Evolutionary conservation across 2,888 invertebrate genomes (phyloP), one percentile per base, ranked within the genome.

Genomic region (Hermaeophaga mercurialis): DNA sequence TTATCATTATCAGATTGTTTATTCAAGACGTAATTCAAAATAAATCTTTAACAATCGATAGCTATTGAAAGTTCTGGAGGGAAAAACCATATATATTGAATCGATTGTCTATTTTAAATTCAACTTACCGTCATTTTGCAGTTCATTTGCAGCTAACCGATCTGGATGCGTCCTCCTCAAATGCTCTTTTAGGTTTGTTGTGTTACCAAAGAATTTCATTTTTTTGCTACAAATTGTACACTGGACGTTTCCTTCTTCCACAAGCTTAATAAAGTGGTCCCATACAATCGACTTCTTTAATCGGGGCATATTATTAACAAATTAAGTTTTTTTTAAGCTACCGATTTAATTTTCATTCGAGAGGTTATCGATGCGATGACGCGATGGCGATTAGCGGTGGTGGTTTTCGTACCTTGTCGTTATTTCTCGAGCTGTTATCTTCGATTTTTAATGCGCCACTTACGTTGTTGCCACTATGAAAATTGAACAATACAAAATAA

Each of bases 131-230:
- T 52, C 52, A 52, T 44, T 52, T 34, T 44, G 33, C 11, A 43
- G 26, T 12, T 52, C 52, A 5, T 31, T 33, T n/a, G 33, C 52
- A 17, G 43, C 52, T 17, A 52, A 33, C 19, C 44, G 43, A 11
- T 43, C 43, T 7, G 43, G 52, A 52, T 52, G 52, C 15, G 43
- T 22, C 11, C 52, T 12, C 12, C 52, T 33, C 11, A 52, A 52
- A n/a, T 52, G 52, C 24, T 52, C 52, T 24, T 52, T 52, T 24
- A 52, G 19, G 26, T 52, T 52, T 34, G 52, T 52, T 14, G 52
- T 52, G 31, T 52, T 52, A 4, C 52, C 52, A 34, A 52, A 52
- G 22, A 52, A 52, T 24, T 52, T 52, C 52, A 52, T 52, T 52
- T 52, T 52, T 34, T 11, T 34, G 12, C 18, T 22, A 14, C 52